phyloP scores from a whole-genome alignment of 2,888 invertebrate species.

The Podotricha telesiphe region DNA sequence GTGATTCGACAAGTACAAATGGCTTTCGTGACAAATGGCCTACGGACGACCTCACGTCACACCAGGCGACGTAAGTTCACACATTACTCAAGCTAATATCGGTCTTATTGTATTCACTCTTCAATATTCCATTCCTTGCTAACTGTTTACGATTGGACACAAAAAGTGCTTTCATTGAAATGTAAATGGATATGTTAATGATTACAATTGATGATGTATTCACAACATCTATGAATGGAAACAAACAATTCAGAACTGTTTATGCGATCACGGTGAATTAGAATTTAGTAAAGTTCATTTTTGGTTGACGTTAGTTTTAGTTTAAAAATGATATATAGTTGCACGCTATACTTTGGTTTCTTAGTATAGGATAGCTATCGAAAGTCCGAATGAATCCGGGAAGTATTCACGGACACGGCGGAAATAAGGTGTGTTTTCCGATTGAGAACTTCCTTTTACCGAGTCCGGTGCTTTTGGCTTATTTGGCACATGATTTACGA shows the following conservation, averaged over 20 bases:
- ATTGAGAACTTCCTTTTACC: conserved; percentile 66
- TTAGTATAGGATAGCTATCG: conserved; percentile 72
- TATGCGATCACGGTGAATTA: conserved; percentile 46
- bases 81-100: conserved; percentile 67
- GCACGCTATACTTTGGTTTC: conserved; percentile 69
- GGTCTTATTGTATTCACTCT: conserved; percentile 59
- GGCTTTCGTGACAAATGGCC: conserved; percentile 82
- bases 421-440: conserved; percentile 64
- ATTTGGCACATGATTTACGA: conserved; percentile 70
- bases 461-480: conserved; percentile 61
- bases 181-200: conserved; percentile 51
- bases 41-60: conserved; percentile 76
- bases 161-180: conserved; percentile 48
- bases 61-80: conserved; percentile 70
- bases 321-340: conserved; percentile 67
- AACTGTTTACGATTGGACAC: conserved; percentile 45
- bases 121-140: conserved; percentile 47
- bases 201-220: conserved; percentile 50
- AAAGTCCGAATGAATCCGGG: conserved; percentile 57
- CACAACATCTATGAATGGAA: conserved; percentile 44
- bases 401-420: conserved; percentile 56
- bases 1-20: conserved; percentile 85
- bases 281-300: conserved; percentile 55
- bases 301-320: conserved; percentile 50
- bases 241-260: conserved; percentile 46